Evolutionary conservation across 2,888 invertebrate genomes (phyloP).

Genomic region (Caenorhabditis sp.): DNA sequence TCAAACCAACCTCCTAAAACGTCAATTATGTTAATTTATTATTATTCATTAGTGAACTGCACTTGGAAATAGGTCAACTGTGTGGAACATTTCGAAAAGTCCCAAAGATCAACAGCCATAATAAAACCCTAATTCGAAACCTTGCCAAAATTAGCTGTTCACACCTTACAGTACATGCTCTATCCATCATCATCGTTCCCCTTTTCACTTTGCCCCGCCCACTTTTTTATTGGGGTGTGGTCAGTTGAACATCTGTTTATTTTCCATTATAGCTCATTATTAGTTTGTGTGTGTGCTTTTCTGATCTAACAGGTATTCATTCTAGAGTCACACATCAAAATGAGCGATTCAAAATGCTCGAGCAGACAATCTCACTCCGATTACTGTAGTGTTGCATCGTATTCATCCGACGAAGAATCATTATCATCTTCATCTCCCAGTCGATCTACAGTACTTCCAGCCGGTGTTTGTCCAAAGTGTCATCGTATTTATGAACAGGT

Average conservation of each 20-base stretch:
- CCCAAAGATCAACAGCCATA: background rate
- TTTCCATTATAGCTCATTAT: background rate
- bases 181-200: background rate
- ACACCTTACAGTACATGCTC: conserved; percentile 9
- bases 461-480: conserved; percentile 45
- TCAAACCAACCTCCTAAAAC: background rate
- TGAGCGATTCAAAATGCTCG: conserved; percentile 1
- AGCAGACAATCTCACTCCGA: conserved; percentile 38
- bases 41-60: background rate
- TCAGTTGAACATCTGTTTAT: background rate
- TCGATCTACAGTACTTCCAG: conserved; percentile 14
- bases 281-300: background rate
- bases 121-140: background rate
- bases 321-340: background rate
- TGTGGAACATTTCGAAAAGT: too few relatives aligned
- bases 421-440: background rate
- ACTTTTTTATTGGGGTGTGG: background rate
- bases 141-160: background rate
- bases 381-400: conserved; percentile 32
- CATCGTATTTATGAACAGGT: conserved; percentile 42
- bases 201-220: conserved; percentile 14
- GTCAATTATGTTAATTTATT: background rate
- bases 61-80: too few relatives aligned
- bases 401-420: conserved; percentile 32
- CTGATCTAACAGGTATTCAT: background rate